phyloP scores from a whole-genome alignment of 2,797 vertebrate genomes.

The Ataeniobius toweri region DNA sequence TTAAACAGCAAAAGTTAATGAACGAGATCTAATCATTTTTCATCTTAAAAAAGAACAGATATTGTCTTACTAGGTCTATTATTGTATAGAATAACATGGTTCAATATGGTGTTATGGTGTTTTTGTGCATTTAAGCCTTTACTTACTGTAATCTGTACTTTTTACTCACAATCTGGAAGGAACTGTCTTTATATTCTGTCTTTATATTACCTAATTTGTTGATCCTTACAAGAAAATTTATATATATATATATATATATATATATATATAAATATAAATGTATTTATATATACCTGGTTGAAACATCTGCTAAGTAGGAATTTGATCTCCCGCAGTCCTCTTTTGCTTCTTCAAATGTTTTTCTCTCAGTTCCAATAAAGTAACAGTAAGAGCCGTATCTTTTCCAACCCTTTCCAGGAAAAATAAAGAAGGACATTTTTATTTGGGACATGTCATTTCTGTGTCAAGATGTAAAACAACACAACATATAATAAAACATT shows the following conservation, averaged over 20 bases:
- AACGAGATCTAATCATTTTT: background rate
- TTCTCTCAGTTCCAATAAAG: slow-evolving; percentile 79
- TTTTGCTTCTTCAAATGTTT: slow-evolving; percentile 85
- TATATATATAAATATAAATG: too few species aligned
- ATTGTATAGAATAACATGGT: background rate
- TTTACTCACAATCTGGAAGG: background rate
- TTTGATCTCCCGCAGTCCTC: slow-evolving; percentile 77
- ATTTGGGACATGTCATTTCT: background rate
- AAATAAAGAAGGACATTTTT: background rate
- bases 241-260: too few species aligned
- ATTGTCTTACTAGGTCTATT: background rate
- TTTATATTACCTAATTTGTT: background rate
- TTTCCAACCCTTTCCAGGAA: slow-evolving; percentile 86
- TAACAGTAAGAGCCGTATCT: slow-evolving; percentile 89
- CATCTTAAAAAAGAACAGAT: background rate
- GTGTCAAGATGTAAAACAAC: background rate
- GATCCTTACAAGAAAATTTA: background rate
- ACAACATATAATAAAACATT: background rate
- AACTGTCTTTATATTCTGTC: background rate
- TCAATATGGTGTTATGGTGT: background rate
- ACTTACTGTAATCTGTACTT: background rate
- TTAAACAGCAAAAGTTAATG: background rate
- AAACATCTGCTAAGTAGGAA: slow-evolving; percentile 84
- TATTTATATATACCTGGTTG: slow-evolving; percentile 79
- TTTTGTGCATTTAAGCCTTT: background rate